Percentiles rank a stretch among this genome's conserved stretches.
Conservation (phyloP, 1,140 invertebrate species). For the Tribolium castaneum region DNA sequence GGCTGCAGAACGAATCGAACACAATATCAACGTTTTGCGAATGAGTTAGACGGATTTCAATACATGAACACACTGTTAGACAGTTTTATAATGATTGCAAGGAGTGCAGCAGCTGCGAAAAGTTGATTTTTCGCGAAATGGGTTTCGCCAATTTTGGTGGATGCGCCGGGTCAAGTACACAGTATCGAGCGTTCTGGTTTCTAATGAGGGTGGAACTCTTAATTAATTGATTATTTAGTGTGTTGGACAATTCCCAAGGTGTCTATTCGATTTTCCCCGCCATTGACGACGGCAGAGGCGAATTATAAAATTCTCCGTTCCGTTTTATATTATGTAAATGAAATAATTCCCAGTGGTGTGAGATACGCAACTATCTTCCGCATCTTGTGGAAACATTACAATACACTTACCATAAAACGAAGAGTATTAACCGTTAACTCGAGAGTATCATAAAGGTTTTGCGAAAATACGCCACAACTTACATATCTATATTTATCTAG, state of each 20-base stretch:
- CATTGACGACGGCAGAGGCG: not conserved
- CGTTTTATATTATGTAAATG: conserved; percentile 29
- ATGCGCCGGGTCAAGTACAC: not conserved
- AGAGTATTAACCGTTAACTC: conserved; percentile 31
- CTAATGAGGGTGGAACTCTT: not conserved
- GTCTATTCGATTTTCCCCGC: not conserved
- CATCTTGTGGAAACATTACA: conserved; percentile 22
- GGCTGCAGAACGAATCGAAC: not conserved
- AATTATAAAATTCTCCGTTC: not conserved
- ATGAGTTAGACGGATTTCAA: not conserved
- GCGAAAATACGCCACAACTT: not conserved
- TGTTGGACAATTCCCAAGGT: not conserved
- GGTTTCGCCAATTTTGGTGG: not conserved
- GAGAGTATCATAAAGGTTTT: conserved; percentile 32
- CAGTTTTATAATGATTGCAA: too few species aligned
- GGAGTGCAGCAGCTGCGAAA: too few species aligned
- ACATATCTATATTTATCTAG: conserved; percentile 21
- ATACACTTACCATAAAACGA: conserved; percentile 34
- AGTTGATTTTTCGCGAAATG: not conserved
- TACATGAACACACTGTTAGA: too few species aligned
- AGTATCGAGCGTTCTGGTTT: not conserved
- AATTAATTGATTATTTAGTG: not conserved
- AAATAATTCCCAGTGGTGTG: conserved; percentile 19
- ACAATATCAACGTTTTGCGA: not conserved
- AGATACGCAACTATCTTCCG: conserved; percentile 5